Evolutionary conservation across 1,140 invertebrate species (phyloP), one percentile per base, ranked within the genome.

Genomic region (Drosophila sucinea): DNA sequence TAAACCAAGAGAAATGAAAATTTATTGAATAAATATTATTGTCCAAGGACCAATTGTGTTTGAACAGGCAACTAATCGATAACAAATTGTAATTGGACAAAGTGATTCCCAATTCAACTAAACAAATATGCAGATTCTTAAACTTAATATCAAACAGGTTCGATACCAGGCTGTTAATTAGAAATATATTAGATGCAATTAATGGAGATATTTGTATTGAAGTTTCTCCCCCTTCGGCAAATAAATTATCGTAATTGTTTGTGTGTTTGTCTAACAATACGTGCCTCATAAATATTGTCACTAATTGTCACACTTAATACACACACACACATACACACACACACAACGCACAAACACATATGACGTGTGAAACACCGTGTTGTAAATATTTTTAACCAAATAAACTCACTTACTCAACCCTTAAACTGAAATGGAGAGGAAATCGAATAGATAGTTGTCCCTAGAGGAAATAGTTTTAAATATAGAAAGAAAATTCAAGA

Each of bases 211-310:
- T 3, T 11, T 38, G 35, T 10, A 38, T 38, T 10, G 35, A 38
- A 38, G 35, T 11, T 10, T 51, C 23, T n/a, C 17, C 17, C 27
- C 3, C 35, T 60, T 60, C 3, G 10, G 11, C 25, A 41, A 3
- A 41, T 57, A 63, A 75, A 55, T 41, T 68, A 27, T 23, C 11
- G 40, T 70, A 41, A 76, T 44, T 60, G 76, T 64, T 75, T 68
- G 65, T 70, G 61, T 67, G 67, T 72, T 51, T 79, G 72, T 75
- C 23, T 54, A 69, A 66, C 32, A 60, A 64, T 62, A 70, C n/a
- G 17, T 54, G 32, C 60, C 71, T 33, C 72, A 67, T 87, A 89
- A 83, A 89, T 77, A 79, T 71, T 87, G 76, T 79, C 65, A 83
- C 79, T 89, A 87, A 87, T 89, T 87, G 69, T 83, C 80, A 61